phyloP scores from a whole-genome alignment of 2,797 vertebrate genomes.

The Centropyge bicolor region DNA sequence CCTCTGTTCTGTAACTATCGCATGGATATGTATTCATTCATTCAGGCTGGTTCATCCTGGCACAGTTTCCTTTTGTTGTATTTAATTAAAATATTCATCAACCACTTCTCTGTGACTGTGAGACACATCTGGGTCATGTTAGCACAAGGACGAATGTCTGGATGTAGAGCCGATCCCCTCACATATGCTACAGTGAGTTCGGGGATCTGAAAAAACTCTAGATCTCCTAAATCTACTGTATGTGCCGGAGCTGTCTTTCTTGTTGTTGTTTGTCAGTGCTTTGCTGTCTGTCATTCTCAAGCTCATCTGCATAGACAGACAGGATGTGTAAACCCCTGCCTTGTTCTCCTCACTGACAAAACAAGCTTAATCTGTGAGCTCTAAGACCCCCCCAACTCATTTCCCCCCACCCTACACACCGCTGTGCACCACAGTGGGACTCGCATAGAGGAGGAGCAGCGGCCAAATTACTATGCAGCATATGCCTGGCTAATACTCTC shows the following conservation, averaged over 20 bases:
- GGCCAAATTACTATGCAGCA: conserved; percentile 62
- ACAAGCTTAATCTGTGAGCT: conserved; percentile 72
- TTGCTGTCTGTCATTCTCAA: conserved; percentile 53
- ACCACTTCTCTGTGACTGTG: conserved; percentile 10
- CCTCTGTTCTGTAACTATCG: not conserved
- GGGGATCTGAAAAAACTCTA: conserved; percentile 32
- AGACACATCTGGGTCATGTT: conserved; percentile 51
- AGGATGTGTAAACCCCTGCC: conserved; percentile 53
- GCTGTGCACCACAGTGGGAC: conserved; percentile 29
- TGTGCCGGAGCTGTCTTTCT: conserved; percentile 24
- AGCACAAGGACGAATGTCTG: conserved; percentile 12
- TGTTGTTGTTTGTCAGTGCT: conserved; percentile 50
- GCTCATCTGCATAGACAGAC: conserved; percentile 58
- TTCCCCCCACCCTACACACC: not conserved
- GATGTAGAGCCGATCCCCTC: not conserved
- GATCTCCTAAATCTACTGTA: conserved; percentile 18
- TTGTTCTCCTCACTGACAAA: conserved; percentile 61
- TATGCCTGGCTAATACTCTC: conserved; percentile 53
- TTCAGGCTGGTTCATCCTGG: conserved; percentile 1
- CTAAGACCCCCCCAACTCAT: conserved; percentile 26
- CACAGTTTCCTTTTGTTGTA: conserved; percentile 23
- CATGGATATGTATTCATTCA: conserved; percentile 10
- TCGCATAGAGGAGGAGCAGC: conserved; percentile 52
- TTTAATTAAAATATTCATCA: conserved; percentile 32
- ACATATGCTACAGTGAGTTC: conserved; percentile 30